A percentile compares a stretch with the other conserved stretches of the same genome.
Conservation (phyloP, 53 echinoderm and acorn worm species). For the Echinarachnius parma region DNA sequence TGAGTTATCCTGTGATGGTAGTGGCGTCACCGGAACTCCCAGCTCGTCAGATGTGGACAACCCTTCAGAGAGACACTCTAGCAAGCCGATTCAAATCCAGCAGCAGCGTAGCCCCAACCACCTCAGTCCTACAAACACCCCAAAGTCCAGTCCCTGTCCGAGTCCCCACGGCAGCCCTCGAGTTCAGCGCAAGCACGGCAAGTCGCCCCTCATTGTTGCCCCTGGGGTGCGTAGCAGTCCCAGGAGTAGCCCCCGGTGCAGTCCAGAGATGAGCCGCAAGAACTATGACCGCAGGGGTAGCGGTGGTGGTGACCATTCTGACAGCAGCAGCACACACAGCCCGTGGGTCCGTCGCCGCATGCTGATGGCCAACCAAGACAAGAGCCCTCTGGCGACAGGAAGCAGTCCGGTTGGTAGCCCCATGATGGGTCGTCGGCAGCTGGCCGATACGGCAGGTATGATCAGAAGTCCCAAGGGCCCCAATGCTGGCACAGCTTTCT, state of each 20-base stretch:
- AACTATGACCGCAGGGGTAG: slow-evolving; percentile 54
- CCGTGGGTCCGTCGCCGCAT: slow-evolving; percentile 88
- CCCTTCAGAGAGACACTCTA: slow-evolving; percentile 65
- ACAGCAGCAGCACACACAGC: slow-evolving; percentile 74
- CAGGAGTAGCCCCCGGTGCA: slow-evolving; percentile 70
- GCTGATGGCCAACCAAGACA: slow-evolving; percentile 57
- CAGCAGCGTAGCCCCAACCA: slow-evolving; percentile 67
- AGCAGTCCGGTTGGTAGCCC: slow-evolving; percentile 76
- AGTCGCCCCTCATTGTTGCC: slow-evolving; percentile 57
- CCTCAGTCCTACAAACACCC: slow-evolving; percentile 84
- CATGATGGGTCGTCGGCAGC: slow-evolving; percentile 50
- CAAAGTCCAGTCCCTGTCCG: slow-evolving; percentile 88
- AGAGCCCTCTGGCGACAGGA: slow-evolving; percentile 60
- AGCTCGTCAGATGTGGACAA: slow-evolving; percentile 92
- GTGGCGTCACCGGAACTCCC: slow-evolving; percentile 63
- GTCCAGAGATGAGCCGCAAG: slow-evolving; percentile 79
- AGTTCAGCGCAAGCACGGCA: slow-evolving; percentile 73
- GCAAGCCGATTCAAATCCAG: slow-evolving; percentile 64
- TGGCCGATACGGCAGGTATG: slow-evolving; percentile 52
- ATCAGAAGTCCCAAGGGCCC: slow-evolving; percentile 67
- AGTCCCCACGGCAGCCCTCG: slow-evolving; percentile 98
- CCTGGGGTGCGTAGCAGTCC: slow-evolving; percentile 45
- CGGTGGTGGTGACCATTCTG: slow-evolving; percentile 63
- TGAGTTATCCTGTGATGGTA: slow-evolving; percentile 61
- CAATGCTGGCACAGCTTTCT: slow-evolving; percentile 54